Conservation (phyloP, 2,797 vertebrate species). For the Botia almorhae region DNA sequence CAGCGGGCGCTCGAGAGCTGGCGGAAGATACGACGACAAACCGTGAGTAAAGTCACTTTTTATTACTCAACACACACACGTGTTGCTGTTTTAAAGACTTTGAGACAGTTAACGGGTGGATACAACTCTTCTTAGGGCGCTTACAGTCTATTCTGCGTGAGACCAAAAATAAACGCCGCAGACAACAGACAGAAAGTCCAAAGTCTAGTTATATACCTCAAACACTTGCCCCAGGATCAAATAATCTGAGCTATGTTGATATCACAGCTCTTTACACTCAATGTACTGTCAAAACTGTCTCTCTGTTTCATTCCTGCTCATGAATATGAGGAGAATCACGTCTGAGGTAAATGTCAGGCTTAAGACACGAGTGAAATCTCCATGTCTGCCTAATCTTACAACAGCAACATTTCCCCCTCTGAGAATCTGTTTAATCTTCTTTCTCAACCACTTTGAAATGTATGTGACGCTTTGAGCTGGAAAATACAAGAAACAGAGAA, state of each 20-base stretch:
- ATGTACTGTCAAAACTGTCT: background rate
- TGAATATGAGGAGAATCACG: background rate
- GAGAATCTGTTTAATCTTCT: background rate
- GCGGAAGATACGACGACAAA: background rate
- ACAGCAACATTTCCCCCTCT: background rate
- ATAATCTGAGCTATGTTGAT: background rate
- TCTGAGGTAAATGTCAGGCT: background rate
- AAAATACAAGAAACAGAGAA: constrained; percentile 16
- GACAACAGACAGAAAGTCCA: too few species aligned
- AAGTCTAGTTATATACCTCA: too few species aligned
- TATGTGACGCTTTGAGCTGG: background rate
- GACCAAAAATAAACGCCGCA: too few species aligned
- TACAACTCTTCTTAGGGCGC: too few species aligned
- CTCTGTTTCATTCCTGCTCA: background rate
- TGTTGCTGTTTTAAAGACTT: background rate
- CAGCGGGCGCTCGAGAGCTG: background rate
- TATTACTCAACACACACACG: background rate
- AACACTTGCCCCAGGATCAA: too few species aligned
- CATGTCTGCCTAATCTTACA: background rate
- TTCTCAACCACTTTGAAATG: background rate
- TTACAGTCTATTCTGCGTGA: too few species aligned
- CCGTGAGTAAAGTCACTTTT: background rate
- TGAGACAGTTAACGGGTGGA: background rate
- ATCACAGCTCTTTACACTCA: background rate
- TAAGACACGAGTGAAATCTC: background rate